Evolutionary conservation across 2,888 invertebrate species (phyloP).

Genomic region (Crematogaster levior): DNA sequence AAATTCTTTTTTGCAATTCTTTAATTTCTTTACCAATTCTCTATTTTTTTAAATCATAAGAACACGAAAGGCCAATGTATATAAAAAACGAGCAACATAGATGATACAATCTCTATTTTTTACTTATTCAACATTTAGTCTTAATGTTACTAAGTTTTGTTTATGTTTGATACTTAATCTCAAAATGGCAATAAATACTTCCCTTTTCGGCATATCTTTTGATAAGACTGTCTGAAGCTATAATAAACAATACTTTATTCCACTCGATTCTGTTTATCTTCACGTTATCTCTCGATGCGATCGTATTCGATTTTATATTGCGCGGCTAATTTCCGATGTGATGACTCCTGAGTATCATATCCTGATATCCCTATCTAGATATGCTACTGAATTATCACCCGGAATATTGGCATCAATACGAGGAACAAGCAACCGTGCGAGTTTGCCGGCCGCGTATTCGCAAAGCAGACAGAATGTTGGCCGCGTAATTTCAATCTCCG

Average conservation of each 20-base stretch:
- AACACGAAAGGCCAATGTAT: too few species aligned
- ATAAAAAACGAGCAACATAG: too few species aligned
- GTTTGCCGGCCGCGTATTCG: slow-evolving; percentile 27
- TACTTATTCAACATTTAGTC: too few species aligned
- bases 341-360: slow-evolving; percentile 33
- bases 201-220: not conserved
- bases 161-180: too few species aligned
- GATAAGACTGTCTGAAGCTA: not conserved
- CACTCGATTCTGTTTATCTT: not conserved
- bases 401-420: slow-evolving; percentile 46
- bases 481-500: slow-evolving; percentile 53
- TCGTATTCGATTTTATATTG: not conserved
- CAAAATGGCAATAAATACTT: too few species aligned
- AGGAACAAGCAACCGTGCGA: slow-evolving; percentile 23
- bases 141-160: too few species aligned
- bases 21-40: too few species aligned
- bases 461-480: slow-evolving; percentile 50
- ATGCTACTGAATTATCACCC: slow-evolving; percentile 37
- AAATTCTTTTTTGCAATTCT: too few species aligned
- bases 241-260: not conserved
- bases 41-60: too few species aligned
- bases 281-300: not conserved
- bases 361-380: slow-evolving; percentile 33
- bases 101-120: too few species aligned
- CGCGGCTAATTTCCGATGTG: slow-evolving; percentile 32